Evolutionary conservation across 1,140 invertebrate species (phyloP).

Genomic region (Limonius californicus): DNA sequence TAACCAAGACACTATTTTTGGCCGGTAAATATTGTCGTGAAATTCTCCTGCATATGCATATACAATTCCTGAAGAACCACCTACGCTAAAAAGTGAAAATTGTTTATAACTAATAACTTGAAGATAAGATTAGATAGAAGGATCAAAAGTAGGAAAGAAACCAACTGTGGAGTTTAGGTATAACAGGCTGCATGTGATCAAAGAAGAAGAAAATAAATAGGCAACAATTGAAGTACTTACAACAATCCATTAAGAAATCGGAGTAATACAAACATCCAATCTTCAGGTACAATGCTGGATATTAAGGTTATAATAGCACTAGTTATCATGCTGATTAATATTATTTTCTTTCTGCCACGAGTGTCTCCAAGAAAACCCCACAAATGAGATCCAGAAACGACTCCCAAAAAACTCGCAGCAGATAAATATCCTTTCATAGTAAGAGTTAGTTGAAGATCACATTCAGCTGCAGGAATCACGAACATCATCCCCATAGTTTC

Average conservation of each 20-base stretch:
- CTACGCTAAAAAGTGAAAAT: conserved; percentile 48
- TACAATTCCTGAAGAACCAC: conserved; percentile 61
- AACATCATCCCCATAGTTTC: conserved; percentile 46
- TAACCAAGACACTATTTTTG: conserved; percentile 53
- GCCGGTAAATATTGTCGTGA: conserved; percentile 49
- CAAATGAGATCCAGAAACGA: conserved; percentile 42
- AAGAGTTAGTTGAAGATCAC: conserved; percentile 43
- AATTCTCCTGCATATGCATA: conserved; percentile 67
- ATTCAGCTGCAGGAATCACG: conserved; percentile 46
- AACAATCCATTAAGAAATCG: conserved; percentile 63
- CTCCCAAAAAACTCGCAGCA: conserved; percentile 43
- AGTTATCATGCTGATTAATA: conserved; percentile 55
- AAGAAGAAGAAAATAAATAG: not conserved
- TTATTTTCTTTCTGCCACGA: conserved; percentile 47
- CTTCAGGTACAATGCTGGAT: conserved; percentile 55
- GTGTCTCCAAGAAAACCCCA: conserved; percentile 47
- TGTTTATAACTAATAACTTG: not conserved
- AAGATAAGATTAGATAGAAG: too few species aligned
- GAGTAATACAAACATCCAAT: conserved; percentile 57
- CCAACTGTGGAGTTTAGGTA: not conserved
- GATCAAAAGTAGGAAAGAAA: too few species aligned
- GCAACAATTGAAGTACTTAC: conserved; percentile 48
- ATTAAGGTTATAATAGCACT: conserved; percentile 56
- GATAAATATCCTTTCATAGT: conserved; percentile 42
- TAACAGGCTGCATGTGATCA: not conserved